Base-by-base conservation (phyloP, 2,797 vertebrate genomes). In the Chelon labrosus region DNA sequence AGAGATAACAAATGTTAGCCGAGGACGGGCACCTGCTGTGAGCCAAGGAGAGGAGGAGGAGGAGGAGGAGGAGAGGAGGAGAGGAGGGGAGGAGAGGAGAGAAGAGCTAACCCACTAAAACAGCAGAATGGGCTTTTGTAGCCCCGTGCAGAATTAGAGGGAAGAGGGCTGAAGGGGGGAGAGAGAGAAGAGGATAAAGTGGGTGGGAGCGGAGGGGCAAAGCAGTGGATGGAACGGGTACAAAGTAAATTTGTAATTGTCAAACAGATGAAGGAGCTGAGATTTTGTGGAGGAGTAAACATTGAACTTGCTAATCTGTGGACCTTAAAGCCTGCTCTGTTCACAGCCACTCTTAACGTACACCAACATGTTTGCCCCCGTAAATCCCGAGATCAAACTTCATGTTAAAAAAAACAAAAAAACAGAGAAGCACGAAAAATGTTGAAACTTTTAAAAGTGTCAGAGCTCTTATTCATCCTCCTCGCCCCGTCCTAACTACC, bases 1-100 rank as follows among this genome's bases (percentile, higher is more conserved):
- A 93, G 85, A 93, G 93, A 95, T 95, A 94, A 94, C 93, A 92
- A 90, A 93, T 91, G 94, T 93, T 93, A 91, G 92, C 80, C 19
- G 79, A 85, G 88, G 85, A 89, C 87, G 85, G 84, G 90, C 93
- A 93, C 94, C 92, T 92, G 91, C 90, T 91, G 92, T 85, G 88
- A 92, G 88, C 70, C 22, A 64, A 70, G 82, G 76, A 79, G 85
- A 82, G 14, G 42, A 44, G 80, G 88, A 78, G 86, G 83, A 79
- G 69, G 60, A 57, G 38, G 56, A 56, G 49, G 50, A 52, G 50
- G 49, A 51, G 69, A 63, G 35, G 52, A 50, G 51, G 68, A 38
- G 44, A 52, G 55, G 67, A 52, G 44, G 20, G 59, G 67, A 68
- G 77, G 68, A 55, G 61, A 54, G 71, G 67, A 68, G 70, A 67